These are phyloP conservation scores for Lasaia peninsularis DNA, from an alignment of 1,140 invertebrate genomes.

Conservation along the genomic window DNA sequence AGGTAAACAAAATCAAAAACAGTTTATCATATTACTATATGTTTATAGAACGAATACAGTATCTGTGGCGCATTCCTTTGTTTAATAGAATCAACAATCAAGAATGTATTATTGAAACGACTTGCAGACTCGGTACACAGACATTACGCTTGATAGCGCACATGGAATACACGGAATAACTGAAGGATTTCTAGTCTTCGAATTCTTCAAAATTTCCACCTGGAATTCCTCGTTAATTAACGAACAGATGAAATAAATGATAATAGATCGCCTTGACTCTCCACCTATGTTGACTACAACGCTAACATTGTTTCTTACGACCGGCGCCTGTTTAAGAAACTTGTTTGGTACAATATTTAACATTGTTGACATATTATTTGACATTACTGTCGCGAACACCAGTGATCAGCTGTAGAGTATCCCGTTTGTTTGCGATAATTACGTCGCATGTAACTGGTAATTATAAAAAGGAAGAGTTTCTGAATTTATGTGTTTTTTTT, in stretches of 20 bases:
- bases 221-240: conserved; percentile 8
- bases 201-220: conserved; percentile 7
- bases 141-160: background rate
- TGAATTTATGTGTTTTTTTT: too few species aligned
- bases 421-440: too few species aligned
- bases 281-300: background rate
- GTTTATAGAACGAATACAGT: too few species aligned
- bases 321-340: background rate
- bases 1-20: too few species aligned
- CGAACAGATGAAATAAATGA: conserved; percentile 10
- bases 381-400: too few species aligned
- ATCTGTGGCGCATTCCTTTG: too few species aligned
- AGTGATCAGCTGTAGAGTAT: too few species aligned
- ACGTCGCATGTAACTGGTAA: too few species aligned
- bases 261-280: conserved; percentile 3
- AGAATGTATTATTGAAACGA: background rate
- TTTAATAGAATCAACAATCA: background rate
- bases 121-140: background rate
- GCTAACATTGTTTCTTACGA: background rate
- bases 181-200: conserved; percentile 2
- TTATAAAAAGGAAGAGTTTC: too few species aligned
- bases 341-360: background rate
- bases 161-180: background rate
- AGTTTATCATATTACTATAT: too few species aligned
- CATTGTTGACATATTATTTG: background rate